Base-by-base conservation (phyloP, 2,888 invertebrate species). In the Leptinotarsa rubiginosa region DNA sequence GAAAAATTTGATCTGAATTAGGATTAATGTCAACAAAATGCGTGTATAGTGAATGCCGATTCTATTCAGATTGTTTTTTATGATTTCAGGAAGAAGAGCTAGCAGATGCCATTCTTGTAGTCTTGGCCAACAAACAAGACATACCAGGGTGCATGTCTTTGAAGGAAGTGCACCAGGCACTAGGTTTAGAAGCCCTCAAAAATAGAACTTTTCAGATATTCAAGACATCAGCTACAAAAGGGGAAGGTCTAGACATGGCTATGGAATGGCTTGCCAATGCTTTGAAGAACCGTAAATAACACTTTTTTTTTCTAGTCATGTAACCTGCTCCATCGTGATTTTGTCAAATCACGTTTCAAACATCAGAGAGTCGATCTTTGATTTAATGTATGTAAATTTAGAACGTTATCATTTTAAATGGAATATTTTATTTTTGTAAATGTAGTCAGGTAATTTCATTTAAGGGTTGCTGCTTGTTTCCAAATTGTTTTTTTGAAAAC, bases 201-300 rank as follows among this genome's bases (percentile, higher is more conserved):
- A 97, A 97, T 89, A 92, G 99, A 86, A 98, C 98, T 85, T 99
- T 99, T 91, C 98, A 98, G 91, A 99, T 99, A 86, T 99, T 99
- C 89, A 99, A 99, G 90, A 98, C 99, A 2, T 98, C 98, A 0
- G 99, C 99, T 65, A 96, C 97, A 81, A 96, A 98, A 88, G 99
- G 99, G 41, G 98, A 98, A 88, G 99, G 99, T 0, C 91, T 99
- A 68, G 98, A 99, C 88, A 97, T 97, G 89, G 98, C 99, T 76
- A 99, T 99, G 99, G 98, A 99, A 88, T 99, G 99, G 99, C 92
- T 97, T 80, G 95, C 96, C 77, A 97, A 96, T 85, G 95, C 96
- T 70, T 89, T 97, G 84, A 96, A 96, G 88, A 95, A 94, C 86
- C 92, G 93, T 88, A 97, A 97, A 93, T 97, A 93, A 90, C 89